Percentiles rank a stretch among this genome's conserved stretches.
Conservation (phyloP, 2,113 vertebrate genomes). For the Onychorhynchus coronatus region DNA sequence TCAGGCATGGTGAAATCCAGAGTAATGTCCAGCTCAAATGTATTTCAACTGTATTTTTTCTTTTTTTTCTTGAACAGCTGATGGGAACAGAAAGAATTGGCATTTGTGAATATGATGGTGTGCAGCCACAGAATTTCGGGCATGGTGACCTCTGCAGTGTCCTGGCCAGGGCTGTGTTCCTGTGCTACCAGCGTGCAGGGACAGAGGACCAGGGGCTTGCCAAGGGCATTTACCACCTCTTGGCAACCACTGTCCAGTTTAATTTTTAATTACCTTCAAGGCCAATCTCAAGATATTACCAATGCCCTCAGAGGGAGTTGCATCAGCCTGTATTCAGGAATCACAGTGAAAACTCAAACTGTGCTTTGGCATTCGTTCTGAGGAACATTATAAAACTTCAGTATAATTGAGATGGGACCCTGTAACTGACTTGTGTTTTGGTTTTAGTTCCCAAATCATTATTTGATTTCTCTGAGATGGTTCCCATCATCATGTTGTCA, state of each 20-base stretch:
- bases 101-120: background rate
- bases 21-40: background rate
- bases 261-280: background rate
- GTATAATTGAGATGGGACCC: background rate
- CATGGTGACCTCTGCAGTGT: background rate
- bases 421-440: background rate
- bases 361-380: slow-evolving; percentile 12
- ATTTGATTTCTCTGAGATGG: background rate
- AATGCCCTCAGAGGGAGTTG: background rate
- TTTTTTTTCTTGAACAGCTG: background rate
- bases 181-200: background rate
- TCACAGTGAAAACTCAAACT: slow-evolving; percentile 8
- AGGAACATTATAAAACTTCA: background rate
- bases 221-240: background rate
- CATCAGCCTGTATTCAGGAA: background rate
- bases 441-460: background rate
- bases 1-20: background rate
- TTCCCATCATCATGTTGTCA: background rate
- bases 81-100: background rate
- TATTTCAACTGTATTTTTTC: background rate
- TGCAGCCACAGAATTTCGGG: background rate
- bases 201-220: background rate
- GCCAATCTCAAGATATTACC: background rate
- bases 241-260: slow-evolving; percentile 6
- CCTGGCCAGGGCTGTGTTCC: background rate